A percentile compares a stretch with the other conserved stretches of the same genome.
phyloP scores from a whole-genome alignment of 2,888 invertebrate genomes.

The Rhorus exstirpatorius region DNA sequence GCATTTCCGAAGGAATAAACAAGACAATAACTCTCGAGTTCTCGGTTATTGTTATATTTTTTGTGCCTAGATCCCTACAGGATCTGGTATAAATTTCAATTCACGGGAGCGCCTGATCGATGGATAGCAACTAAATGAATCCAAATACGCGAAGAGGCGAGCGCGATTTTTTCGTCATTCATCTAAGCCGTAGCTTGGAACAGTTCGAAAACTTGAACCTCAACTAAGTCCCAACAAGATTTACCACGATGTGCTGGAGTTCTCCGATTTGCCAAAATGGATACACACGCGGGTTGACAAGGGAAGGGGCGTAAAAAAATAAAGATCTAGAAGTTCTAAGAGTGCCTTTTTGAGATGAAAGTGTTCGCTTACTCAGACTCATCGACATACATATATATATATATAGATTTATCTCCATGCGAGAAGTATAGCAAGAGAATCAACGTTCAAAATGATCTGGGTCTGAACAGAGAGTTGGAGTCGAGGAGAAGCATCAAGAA shows the following conservation, averaged over 20 bases:
- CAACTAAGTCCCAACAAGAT: constrained; percentile 16
- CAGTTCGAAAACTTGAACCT: background rate
- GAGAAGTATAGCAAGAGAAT: constrained; percentile 42
- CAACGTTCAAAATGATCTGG: constrained; percentile 33
- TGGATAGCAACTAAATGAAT: background rate
- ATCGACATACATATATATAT: constrained; percentile 10
- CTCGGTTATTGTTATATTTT: no score
- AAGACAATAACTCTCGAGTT: no score
- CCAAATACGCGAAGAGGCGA: background rate
- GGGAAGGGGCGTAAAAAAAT: constrained; percentile 58
- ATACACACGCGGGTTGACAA: constrained; percentile 63
- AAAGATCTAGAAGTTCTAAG: constrained; percentile 50
- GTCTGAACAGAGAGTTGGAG: constrained; percentile 42
- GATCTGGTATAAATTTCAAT: no score
- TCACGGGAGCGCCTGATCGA: no score
- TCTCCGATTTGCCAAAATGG: constrained; percentile 37
- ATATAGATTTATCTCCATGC: constrained; percentile 57
- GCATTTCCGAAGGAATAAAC: no score
- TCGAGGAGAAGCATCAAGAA: constrained; percentile 44
- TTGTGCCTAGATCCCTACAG: no score
- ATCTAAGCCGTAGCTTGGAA: background rate
- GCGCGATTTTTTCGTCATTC: constrained; percentile 8
- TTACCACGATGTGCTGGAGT: constrained; percentile 38
- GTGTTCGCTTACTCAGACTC: constrained; percentile 59
- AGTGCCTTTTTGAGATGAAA: constrained; percentile 44